Percentiles rank a stretch among this genome's conserved stretches.
Conservation (phyloP, 2,113 vertebrate species). For the Nibea albiflora region DNA sequence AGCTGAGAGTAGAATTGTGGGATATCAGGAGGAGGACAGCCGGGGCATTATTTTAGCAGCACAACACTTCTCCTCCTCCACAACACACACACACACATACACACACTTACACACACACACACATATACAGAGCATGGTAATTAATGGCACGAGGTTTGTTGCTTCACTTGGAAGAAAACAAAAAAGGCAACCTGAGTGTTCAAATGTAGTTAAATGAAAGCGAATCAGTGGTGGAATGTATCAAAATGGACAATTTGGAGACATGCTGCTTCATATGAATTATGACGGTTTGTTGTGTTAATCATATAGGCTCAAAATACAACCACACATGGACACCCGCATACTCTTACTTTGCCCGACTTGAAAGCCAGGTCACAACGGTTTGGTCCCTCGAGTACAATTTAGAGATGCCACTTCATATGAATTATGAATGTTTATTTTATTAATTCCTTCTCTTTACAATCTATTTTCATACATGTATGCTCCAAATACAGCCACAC, state of each 20-base stretch:
- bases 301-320: too few relatives aligned
- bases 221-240: conserved; percentile 31
- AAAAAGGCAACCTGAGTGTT: not conserved
- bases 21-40: conserved; percentile 68
- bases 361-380: too few relatives aligned
- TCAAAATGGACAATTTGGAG: not conserved
- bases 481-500: too few relatives aligned
- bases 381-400: too few relatives aligned
- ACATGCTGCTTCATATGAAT: too few relatives aligned
- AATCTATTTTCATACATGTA: too few relatives aligned
- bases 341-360: too few relatives aligned
- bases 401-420: too few relatives aligned
- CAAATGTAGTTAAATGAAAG: conserved; percentile 36
- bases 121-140: conserved; percentile 6
- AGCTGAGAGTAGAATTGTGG: conserved; percentile 71
- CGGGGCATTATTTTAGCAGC: conserved; percentile 60
- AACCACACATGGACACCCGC: too few relatives aligned
- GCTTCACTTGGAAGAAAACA: conserved; percentile 2
- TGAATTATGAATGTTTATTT: too few relatives aligned
- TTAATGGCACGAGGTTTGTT: conserved; percentile 48
- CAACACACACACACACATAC: not conserved
- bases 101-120: not conserved
- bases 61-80: not conserved
- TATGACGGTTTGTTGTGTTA: too few relatives aligned
- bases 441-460: too few relatives aligned